A percentile compares a stretch with the other conserved stretches of the same genome.
These are phyloP conservation scores for Tenthredo notha DNA, from an alignment of 2,888 invertebrate genomes.

Conservation along the genomic window DNA sequence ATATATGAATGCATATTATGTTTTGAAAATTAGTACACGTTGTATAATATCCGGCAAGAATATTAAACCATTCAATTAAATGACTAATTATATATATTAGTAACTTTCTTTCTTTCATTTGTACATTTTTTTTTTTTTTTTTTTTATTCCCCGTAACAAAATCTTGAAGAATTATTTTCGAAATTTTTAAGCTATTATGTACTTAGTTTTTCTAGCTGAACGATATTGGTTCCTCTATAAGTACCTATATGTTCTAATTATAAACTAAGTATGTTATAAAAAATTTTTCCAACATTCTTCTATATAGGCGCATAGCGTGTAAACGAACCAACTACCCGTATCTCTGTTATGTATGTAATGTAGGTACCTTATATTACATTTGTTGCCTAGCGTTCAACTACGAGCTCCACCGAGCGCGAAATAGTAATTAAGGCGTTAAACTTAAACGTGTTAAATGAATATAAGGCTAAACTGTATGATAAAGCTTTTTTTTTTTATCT, in stretches of 20 bases:
- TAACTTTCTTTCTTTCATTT: not conserved
- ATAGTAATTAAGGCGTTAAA: constrained; percentile 35
- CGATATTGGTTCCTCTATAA: no score
- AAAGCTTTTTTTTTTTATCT: not conserved
- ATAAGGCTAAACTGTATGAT: not conserved
- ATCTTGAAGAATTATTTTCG: no score
- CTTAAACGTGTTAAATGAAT: constrained; percentile 16
- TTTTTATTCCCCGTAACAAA: no score
- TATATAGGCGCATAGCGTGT: constrained; percentile 73
- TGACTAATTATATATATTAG: no score
- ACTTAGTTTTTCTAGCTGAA: no score
- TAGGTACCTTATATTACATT: not conserved
- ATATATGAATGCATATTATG: not conserved
- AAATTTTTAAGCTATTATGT: no score
- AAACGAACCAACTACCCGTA: constrained; percentile 71
- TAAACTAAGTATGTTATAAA: not conserved
- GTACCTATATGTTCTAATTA: not conserved
- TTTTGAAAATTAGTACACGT: no score
- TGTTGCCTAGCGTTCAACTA: constrained; percentile 28
- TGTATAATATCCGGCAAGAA: no score
- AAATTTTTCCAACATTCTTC: constrained; percentile 72
- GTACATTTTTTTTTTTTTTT: no score
- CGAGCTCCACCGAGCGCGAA: constrained; percentile 48
- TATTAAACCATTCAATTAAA: no score
- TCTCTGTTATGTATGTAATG: not conserved